Conservation (phyloP, 2,113 vertebrate genomes). For the Stercorarius parasiticus region DNA sequence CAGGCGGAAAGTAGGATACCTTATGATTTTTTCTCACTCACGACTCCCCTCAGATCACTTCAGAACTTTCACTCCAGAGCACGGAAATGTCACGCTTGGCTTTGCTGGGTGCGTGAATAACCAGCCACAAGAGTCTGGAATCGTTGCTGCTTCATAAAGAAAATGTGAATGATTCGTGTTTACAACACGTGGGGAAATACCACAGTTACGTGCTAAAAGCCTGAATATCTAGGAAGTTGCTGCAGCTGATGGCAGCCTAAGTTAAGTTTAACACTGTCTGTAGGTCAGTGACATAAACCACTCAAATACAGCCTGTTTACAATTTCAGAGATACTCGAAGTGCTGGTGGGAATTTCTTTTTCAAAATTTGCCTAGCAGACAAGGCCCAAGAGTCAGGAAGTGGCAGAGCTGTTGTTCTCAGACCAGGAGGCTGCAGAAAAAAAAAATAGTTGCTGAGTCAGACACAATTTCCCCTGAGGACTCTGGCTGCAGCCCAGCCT, state of each 20-base stretch:
- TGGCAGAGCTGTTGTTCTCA: conserved; percentile 1
- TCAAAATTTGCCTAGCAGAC: neutral
- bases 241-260: neutral
- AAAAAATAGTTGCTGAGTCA: conserved; percentile 38
- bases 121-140: neutral
- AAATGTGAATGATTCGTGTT: neutral
- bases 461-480: conserved; percentile 4
- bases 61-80: neutral
- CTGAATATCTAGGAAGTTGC: neutral
- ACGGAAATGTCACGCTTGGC: neutral
- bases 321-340: neutral
- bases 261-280: neutral
- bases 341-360: neutral
- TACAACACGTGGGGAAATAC: neutral
- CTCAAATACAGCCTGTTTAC: neutral
- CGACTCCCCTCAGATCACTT: neutral
- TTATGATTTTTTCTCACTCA: neutral
- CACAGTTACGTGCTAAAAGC: neutral
- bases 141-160: neutral
- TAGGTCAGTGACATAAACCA: neutral
- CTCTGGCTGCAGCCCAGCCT: conserved; percentile 18
- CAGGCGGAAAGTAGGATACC: neutral
- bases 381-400: conserved; percentile 27
- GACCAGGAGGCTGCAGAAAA: conserved; percentile 1
- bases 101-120: neutral